Percentiles rank a stretch among this genome's conserved stretches.
Evolutionary conservation across 2,888 invertebrate genomes (phyloP).

Genomic region (Scaptomyza tumidula): DNA sequence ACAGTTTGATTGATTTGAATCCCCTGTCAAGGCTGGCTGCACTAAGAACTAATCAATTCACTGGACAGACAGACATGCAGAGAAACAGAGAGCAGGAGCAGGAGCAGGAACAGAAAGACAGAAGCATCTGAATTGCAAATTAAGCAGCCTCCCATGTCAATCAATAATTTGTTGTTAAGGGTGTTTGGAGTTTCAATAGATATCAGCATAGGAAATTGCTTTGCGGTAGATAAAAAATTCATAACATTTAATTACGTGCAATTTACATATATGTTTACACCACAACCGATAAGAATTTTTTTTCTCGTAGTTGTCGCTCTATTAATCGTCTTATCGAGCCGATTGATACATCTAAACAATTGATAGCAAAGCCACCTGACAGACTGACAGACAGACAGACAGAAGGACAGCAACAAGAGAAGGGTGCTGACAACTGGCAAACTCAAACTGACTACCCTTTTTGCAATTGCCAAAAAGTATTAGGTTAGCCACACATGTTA

Average conservation of each 20-base stretch:
- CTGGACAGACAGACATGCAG: conserved; percentile 13
- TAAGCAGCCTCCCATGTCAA: conserved; percentile 21
- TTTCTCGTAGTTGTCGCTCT: conserved; percentile 26
- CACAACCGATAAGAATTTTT: conserved; percentile 46
- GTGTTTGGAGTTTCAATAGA: conserved; percentile 16
- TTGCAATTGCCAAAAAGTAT: conserved; percentile 42
- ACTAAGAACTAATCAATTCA: conserved; percentile 55
- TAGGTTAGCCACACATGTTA: conserved; percentile 25
- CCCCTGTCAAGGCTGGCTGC: conserved; percentile 39
- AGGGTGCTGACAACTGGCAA: not conserved
- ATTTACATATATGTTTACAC: conserved; percentile 70
- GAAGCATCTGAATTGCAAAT: conserved; percentile 45
- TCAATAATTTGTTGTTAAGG: not conserved
- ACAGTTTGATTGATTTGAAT: conserved; percentile 62
- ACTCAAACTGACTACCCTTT: conserved; percentile 8
- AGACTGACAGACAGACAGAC: conserved; percentile 30
- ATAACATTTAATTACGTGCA: conserved; percentile 76
- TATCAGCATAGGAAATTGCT: conserved; percentile 38
- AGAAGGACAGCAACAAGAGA: not conserved
- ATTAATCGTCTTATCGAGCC: conserved; percentile 32
- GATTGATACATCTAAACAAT: conserved; percentile 47
- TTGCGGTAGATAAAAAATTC: conserved; percentile 67
- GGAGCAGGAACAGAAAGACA: not conserved
- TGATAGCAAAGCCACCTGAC: conserved; percentile 38
- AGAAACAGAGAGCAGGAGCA: not conserved